Evolutionary conservation across 2,888 invertebrate species (phyloP), one percentile per base, ranked within the genome.

Genomic region (Parnassius apollo): DNA sequence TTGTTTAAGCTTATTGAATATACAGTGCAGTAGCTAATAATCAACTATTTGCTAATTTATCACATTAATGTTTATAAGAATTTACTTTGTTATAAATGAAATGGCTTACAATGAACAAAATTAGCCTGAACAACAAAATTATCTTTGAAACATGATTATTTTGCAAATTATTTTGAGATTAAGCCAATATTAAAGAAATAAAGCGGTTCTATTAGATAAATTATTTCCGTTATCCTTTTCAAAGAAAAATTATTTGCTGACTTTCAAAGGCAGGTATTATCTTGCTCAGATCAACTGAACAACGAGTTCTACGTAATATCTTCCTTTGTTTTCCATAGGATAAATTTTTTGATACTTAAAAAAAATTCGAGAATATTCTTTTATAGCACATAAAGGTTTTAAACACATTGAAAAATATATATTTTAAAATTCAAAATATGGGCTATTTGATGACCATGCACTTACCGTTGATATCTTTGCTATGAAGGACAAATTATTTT

Each of bases 161-260:
- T 46, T 9, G 11, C 42, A 58, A 48, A 51, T 53, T 48, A 22
- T 62, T 53, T 46, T 35, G 48, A 42, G 42, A 53, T 11, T 57
- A 57, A 53, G 35, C 46, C 11, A 53, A 62, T 11, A 46, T 57
- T n/a, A 48, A 61, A 61, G 57, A 62, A 57, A 62, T 53, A 57
- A 62, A 54, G 57, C 48, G 54, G 49, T 53, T 58, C 49, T 53
- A 48, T 58, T 58, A 62, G 54, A 42, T 22, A 22, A 62, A 62
- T 62, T 44, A 62, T 62, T 62, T 62, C 52, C 49, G 53, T 48
- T 57, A 62, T 53, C 53, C 54, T 48, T 62, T 58, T 25, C 53
- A 58, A 58, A 53, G 62, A 25, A 46, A 13, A 59, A 57, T 25
- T 53, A 62, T 58, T 62, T 62, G 57, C 58, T 58, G 58, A 58